Base-by-base conservation (phyloP, 2,888 invertebrate genomes). In the Diadegma fenestrale region DNA sequence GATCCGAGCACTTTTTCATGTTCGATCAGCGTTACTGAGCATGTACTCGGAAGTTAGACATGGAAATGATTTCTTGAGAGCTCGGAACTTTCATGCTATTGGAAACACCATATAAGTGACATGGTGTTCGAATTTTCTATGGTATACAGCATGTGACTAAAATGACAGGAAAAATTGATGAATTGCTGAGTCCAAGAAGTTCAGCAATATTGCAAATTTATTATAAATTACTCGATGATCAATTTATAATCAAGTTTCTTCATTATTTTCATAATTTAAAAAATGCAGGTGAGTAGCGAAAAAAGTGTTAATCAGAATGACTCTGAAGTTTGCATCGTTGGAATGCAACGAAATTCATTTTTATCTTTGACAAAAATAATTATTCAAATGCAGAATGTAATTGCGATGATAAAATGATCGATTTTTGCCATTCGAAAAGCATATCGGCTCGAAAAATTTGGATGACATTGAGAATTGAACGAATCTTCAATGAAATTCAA, bases 1-100 rank as follows among this genome's bases (percentile, higher is more conserved):
- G 64, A 33, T 64, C 71, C 80, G 48, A 26, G 63, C 58, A 80
- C 86, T 71, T 86, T 87, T 83, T 76, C 69, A 66, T 69, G 71
- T 86, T 82, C 75, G 79, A 64, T 71, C 69, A 75, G 77, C 61
- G 43, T 73, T 80, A 77, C 71, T 63, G 63, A 48, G 12, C 10
- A 63, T 12, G 17, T 66, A 14, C 26, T 43, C 30, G 17, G 6
- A 33, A 30, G 64, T 66, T 72, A 4, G 64, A 37, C 30, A 30
- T 37, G 19, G 19, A 22, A 69, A 69, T 69, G 22, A 64, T 64
- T 64, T 10, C 17, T 43, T 48, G 26, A 30, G 45, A n/a, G n/a
- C 48, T 17, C 3, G 37, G 3, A 72, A 63, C 68, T 80, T 76
- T 75, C 33, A 33, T 48, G 33, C 75, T 33, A 19, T 26, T 71